These are phyloP conservation scores for Liparis tanakae DNA, from an alignment of 2,797 vertebrate genomes.

Conservation along the genomic window DNA sequence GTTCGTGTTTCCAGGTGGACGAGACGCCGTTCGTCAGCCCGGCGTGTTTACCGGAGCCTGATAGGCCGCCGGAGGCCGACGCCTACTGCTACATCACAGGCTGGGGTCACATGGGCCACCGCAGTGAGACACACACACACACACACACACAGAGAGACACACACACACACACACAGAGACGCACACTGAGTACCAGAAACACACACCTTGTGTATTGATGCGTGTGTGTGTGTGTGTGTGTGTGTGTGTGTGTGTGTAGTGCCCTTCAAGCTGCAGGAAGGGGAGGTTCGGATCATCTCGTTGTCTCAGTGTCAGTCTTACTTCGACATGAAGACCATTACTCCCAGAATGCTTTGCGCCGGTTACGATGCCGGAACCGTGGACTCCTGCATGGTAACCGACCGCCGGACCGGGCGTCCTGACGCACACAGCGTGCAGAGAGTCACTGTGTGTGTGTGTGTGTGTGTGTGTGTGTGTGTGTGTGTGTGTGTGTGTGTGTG, in stretches of 20 bases:
- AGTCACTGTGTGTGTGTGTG: conserved; percentile 28
- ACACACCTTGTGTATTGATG: no score
- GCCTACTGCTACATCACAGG: conserved; percentile 97
- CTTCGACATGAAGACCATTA: conserved; percentile 97
- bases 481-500: conserved; percentile 21
- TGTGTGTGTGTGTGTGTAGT: conserved; percentile 75
- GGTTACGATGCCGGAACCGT: conserved; percentile 94
- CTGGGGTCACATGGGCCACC: conserved; percentile 96
- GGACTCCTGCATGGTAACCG: conserved; percentile 94
- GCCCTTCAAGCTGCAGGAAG: conserved; percentile 97
- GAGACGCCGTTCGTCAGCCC: conserved; percentile 89
- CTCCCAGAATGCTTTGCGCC: conserved; percentile 93
- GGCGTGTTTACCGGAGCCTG: conserved; percentile 86
- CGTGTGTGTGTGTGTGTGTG: conserved; percentile 26
- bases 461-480: conserved; percentile 39
- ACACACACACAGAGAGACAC: background rate
- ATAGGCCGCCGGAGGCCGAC: conserved; percentile 83
- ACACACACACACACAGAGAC: conserved; percentile 14
- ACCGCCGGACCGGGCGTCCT: background rate
- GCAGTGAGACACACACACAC: conserved; percentile 84
- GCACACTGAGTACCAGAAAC: background rate
- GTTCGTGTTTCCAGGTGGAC: background rate
- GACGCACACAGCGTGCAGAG: background rate
- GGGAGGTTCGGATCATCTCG: conserved; percentile 94
- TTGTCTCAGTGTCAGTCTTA: conserved; percentile 91